Percentiles rank a stretch among this genome's conserved stretches.
phyloP scores from a whole-genome alignment of 1,140 invertebrate species.

The Andricus grossulariae region DNA sequence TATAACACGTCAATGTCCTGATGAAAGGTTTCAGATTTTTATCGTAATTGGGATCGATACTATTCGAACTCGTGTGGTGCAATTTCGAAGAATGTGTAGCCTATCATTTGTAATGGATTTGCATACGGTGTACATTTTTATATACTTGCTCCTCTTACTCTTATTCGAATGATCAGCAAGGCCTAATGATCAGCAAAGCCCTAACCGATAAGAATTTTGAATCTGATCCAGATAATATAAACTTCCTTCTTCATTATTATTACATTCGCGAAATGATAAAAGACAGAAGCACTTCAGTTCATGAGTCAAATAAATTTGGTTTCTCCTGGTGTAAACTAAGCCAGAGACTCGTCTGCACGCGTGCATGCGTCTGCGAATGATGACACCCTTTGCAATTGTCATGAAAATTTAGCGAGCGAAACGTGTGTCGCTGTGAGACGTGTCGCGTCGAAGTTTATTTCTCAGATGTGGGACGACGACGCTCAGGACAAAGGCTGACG shows the following conservation, averaged over 20 bases:
- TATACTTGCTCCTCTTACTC: no score
- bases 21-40: slow-evolving; percentile 1
- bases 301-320: slow-evolving; percentile 10
- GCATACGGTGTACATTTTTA: not conserved
- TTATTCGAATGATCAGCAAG: no score
- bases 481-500: slow-evolving; percentile 26
- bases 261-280: not conserved
- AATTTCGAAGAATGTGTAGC: not conserved
- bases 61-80: not conserved
- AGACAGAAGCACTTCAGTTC: not conserved
- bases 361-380: slow-evolving; percentile 44
- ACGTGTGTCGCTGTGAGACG: slow-evolving; percentile 56
- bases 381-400: slow-evolving; percentile 63
- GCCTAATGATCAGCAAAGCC: no score
- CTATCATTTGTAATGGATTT: not conserved
- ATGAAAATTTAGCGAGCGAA: slow-evolving; percentile 65
- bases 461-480: slow-evolving; percentile 40
- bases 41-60: slow-evolving; percentile 9
- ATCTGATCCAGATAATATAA: no score
- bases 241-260: not conserved
- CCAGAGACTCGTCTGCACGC: slow-evolving; percentile 8
- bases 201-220: no score
- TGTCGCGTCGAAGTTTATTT: slow-evolving; percentile 54
- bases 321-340: slow-evolving; percentile 10
- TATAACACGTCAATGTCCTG: not conserved